These are phyloP conservation scores for Megaleporinus macrocephalus DNA, from an alignment of 2,113 vertebrate genomes.

Conservation along the genomic window DNA sequence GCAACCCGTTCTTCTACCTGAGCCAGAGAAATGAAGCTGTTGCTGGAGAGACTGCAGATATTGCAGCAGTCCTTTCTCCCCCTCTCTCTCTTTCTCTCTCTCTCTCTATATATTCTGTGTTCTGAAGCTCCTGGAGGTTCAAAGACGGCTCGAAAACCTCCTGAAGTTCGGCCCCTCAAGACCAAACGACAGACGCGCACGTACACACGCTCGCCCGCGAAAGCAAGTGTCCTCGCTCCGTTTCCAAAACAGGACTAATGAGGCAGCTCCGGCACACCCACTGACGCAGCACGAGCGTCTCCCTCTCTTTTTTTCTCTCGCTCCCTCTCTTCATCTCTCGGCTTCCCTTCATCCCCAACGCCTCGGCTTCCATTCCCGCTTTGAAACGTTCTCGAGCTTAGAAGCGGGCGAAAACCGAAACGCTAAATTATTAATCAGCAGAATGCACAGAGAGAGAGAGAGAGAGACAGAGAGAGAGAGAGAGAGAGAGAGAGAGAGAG, in stretches of 20 bases:
- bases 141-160: slow-evolving; percentile 17
- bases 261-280: slow-evolving; percentile 27
- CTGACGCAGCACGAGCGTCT: slow-evolving; percentile 26
- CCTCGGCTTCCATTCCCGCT: slow-evolving; percentile 14
- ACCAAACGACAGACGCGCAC: neutral
- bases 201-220: neutral
- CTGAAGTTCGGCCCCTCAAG: neutral
- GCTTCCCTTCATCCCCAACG: slow-evolving; percentile 11
- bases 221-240: neutral
- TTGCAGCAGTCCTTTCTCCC: neutral
- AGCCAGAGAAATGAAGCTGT: neutral
- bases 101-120: slow-evolving; percentile 1
- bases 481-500: slow-evolving; percentile 30
- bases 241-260: slow-evolving; percentile 36
- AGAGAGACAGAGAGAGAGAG: slow-evolving; percentile 41
- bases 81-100: no score
- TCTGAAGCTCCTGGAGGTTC: slow-evolving; percentile 11
- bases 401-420: slow-evolving; percentile 30
- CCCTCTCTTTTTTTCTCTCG: neutral
- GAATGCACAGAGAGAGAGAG: slow-evolving; percentile 8
- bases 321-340: slow-evolving; percentile 20
- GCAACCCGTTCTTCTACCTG: neutral
- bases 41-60: neutral
- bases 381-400: slow-evolving; percentile 42
- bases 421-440: slow-evolving; percentile 52